These are phyloP conservation scores for Podabrus alpinus DNA, from an alignment of 2,888 invertebrate genomes.

Conservation along the genomic window DNA sequence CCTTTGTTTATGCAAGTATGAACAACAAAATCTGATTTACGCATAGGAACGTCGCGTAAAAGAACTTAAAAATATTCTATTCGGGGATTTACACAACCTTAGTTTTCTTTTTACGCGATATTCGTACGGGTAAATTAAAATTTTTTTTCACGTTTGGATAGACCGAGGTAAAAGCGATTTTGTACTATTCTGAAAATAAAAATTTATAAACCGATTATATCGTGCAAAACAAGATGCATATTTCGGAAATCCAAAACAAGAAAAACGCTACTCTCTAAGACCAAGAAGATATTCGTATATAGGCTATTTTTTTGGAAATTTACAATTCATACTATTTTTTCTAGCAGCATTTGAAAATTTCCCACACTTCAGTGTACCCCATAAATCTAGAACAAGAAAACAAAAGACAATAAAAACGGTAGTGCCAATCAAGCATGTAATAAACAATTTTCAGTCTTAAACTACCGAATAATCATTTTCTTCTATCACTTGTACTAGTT, in stretches of 20 bases:
- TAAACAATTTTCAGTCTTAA: not conserved
- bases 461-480: not conserved
- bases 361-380: not conserved
- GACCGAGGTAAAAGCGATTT: no score
- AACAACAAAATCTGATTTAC: not conserved
- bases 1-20: no score
- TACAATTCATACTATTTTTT: no score
- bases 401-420: not conserved
- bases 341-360: not conserved
- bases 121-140: no score
- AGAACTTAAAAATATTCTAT: not conserved
- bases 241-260: not conserved
- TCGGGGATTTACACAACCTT: not conserved
- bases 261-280: not conserved
- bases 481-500: not conserved
- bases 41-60: no score
- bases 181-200: no score
- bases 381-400: not conserved
- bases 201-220: no score
- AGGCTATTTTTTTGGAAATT: no score
- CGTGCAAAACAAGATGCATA: no score
- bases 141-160: no score
- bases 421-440: not conserved
- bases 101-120: not conserved
- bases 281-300: no score